A percentile compares a stretch with the other conserved stretches of the same genome.
These are phyloP conservation scores for Nymphicus hollandicus DNA, from an alignment of 2,113 vertebrate species.

Conservation along the genomic window DNA sequence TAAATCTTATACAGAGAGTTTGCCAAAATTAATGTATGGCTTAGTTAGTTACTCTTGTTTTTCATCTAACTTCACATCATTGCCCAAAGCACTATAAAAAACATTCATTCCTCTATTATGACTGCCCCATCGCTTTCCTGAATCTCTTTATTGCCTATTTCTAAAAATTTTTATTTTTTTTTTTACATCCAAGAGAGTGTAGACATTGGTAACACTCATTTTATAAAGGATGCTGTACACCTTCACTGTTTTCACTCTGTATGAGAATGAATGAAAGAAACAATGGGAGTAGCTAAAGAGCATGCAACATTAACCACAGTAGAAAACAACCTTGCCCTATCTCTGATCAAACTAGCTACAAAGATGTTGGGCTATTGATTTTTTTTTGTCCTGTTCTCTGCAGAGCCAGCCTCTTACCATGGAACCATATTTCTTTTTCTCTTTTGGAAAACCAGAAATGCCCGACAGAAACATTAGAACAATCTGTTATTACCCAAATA, in stretches of 20 bases:
- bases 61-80: neutral
- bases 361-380: rapidly evolving
- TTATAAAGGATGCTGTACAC: neutral
- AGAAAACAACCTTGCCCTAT: neutral
- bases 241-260: neutral
- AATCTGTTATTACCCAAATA: neutral
- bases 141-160: neutral
- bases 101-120: neutral
- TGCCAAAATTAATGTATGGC: rapidly evolving
- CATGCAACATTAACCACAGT: neutral
- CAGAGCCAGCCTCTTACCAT: neutral
- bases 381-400: neutral
- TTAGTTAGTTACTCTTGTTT: neutral
- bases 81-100: neutral
- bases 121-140: neutral
- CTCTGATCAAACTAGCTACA: neutral
- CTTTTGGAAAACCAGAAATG: neutral
- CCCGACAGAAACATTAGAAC: neutral
- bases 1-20: neutral
- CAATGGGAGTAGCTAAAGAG: neutral
- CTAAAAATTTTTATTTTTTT: neutral
- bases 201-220: neutral
- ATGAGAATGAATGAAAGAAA: neutral
- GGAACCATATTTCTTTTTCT: neutral
- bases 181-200: neutral